Evolutionary conservation across 2,888 invertebrate genomes (phyloP), one percentile per base, ranked within the genome.

Genomic region (Zele albiditarsus): DNA sequence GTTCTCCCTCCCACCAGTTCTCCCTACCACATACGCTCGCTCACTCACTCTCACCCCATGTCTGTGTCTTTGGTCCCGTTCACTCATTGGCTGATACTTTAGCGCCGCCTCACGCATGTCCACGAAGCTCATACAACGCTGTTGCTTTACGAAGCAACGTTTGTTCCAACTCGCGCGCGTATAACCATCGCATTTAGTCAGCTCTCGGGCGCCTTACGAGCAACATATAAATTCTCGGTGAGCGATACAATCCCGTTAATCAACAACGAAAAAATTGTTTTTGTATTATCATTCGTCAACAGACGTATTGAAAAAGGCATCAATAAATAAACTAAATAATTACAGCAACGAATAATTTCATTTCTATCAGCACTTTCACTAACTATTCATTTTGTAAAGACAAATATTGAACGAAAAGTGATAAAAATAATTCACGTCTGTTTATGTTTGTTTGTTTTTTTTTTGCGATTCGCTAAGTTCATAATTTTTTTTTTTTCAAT

Each of bases 131-230:
- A n/a, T 33, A 38, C 4, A 38, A 38, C 53, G 46, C 20, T 57
- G 65, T 16, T 23, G 57, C 38, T 38, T 38, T 38, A 38, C 62
- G 66, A 31, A 68, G 67, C 67, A 33, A 49, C 71, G 74, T 46
- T 63, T 75, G 53, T 67, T 58, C 46, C 71, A 66, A 62, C 57
- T 65, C 70, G 25, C 42, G 70, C 63, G 63, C 69, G 53, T 25
- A 23, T 25, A 57, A 25, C 70, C 53, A 57, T 63, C 28, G 66
- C 74, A 69, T 33, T 68, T 83, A 87, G 87, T 87, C 81, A 83
- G 84, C 82, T 84, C 83, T 84, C 85, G 86, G 86, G 83, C 83
- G 83, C 80, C 82, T 81, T 82, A 82, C 84, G 83, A 85, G 84
- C 80, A 80, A 79, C 77, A 82, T 81, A 78, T 80, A 76, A 65